phyloP scores from a whole-genome alignment of 2,888 invertebrate species.

The Oligia latruncula region DNA sequence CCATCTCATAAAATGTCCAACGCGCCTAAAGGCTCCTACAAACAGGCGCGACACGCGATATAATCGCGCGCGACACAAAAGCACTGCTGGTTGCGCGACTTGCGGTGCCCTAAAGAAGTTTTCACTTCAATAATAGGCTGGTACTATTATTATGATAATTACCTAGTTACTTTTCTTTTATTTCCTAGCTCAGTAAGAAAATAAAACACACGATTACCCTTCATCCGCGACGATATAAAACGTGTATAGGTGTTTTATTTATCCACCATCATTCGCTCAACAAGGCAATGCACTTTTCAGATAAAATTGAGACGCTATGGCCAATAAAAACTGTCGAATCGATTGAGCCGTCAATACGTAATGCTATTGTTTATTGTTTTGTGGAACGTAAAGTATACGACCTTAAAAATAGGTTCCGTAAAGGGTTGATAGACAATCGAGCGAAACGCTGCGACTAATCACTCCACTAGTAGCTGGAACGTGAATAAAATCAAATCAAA shows the following conservation, averaged over 20 bases:
- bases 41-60: too few species aligned
- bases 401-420: slow-evolving; percentile 57
- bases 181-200: slow-evolving; percentile 24
- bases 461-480: not conserved
- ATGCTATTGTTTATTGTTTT: slow-evolving; percentile 67
- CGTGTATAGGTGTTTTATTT: slow-evolving; percentile 82
- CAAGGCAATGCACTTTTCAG: slow-evolving; percentile 84
- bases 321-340: slow-evolving; percentile 82
- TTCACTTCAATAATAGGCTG: too few species aligned
- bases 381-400: slow-evolving; percentile 59
- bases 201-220: slow-evolving; percentile 54
- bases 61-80: too few species aligned
- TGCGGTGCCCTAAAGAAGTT: too few species aligned
- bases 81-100: too few species aligned
- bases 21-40: too few species aligned
- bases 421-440: slow-evolving; percentile 34
- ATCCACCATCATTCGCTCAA: slow-evolving; percentile 76
- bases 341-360: slow-evolving; percentile 74
- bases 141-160: not conserved
- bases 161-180: not conserved
- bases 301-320: slow-evolving; percentile 72
- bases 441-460: slow-evolving; percentile 23
- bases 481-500: not conserved
- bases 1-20: too few species aligned
- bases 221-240: slow-evolving; percentile 75